Evolutionary conservation across 2,888 invertebrate genomes (phyloP).

Genomic region (Trilocha varians): DNA sequence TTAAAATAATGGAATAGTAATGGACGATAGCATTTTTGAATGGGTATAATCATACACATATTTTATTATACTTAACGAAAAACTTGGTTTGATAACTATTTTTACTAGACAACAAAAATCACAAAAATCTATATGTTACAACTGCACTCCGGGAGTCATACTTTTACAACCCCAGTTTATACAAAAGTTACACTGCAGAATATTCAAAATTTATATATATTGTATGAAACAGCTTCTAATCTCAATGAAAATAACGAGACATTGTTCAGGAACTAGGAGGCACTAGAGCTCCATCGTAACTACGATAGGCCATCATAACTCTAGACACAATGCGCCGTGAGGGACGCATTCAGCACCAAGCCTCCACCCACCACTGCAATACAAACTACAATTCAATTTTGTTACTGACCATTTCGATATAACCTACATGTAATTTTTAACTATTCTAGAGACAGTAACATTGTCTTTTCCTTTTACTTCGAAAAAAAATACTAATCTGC

Average conservation of each 20-base stretch:
- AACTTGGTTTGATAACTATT: no score
- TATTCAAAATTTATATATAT: neutral
- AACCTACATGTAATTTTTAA: neutral
- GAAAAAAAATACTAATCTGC: no score
- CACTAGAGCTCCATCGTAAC: slow-evolving; percentile 15
- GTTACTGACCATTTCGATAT: slow-evolving; percentile 52
- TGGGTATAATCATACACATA: no score
- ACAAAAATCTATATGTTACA: no score
- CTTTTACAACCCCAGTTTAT: no score
- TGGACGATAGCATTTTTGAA: no score
- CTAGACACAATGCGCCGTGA: slow-evolving; percentile 43
- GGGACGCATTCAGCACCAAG: slow-evolving; percentile 66
- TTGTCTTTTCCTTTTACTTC: no score
- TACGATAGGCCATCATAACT: slow-evolving; percentile 46
- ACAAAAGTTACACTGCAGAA: neutral
- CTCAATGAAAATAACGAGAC: slow-evolving; percentile 17
- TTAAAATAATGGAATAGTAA: no score
- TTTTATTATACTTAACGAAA: no score
- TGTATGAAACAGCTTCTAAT: slow-evolving; percentile 4
- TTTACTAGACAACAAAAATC: no score
- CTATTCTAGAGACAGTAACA: no score
- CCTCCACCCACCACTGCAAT: slow-evolving; percentile 36
- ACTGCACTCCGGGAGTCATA: no score
- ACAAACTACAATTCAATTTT: slow-evolving; percentile 58
- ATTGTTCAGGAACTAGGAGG: slow-evolving; percentile 14